phyloP scores from a whole-genome alignment of 2,888 invertebrate species.

The Apocheima hispidaria region DNA sequence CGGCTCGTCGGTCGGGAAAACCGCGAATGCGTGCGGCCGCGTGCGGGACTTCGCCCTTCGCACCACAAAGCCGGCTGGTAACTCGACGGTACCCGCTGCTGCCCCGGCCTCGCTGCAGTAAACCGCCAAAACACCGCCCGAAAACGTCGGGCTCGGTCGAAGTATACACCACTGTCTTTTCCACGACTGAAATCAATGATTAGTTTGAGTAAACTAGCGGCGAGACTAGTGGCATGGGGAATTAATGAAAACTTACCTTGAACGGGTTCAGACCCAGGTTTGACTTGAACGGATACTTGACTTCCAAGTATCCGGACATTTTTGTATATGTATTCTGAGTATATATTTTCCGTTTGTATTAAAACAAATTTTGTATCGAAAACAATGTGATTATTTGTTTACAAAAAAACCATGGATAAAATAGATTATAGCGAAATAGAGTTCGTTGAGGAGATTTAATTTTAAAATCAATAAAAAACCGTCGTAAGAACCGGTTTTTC shows the following conservation, averaged over 20 bases:
- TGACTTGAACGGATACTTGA: conserved; percentile 87
- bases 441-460: conserved; percentile 82
- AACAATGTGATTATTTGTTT: conserved; percentile 60
- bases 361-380: conserved; percentile 20
- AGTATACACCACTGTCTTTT: conserved; percentile 89
- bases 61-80: conserved; percentile 87
- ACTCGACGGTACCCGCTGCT: conserved; percentile 78
- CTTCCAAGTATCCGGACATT: conserved; percentile 87
- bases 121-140: conserved; percentile 84
- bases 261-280: conserved; percentile 87
- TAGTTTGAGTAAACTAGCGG: background rate
- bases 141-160: conserved; percentile 82
- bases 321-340: background rate
- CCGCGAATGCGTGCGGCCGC: conserved; percentile 89
- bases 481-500: conserved; percentile 59
- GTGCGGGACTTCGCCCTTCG: conserved; percentile 89
- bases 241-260: conserved; percentile 80
- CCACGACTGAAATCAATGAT: conserved; percentile 84
- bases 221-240: background rate
- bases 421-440: conserved; percentile 49
- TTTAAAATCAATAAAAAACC: conserved; percentile 56
- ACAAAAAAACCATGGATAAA: conserved; percentile 54
- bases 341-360: conserved; percentile 37
- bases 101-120: conserved; percentile 84
- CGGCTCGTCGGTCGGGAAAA: conserved; percentile 85